Base-by-base conservation (phyloP, 2,888 invertebrate species). In the Pharmacophagus antenor region DNA sequence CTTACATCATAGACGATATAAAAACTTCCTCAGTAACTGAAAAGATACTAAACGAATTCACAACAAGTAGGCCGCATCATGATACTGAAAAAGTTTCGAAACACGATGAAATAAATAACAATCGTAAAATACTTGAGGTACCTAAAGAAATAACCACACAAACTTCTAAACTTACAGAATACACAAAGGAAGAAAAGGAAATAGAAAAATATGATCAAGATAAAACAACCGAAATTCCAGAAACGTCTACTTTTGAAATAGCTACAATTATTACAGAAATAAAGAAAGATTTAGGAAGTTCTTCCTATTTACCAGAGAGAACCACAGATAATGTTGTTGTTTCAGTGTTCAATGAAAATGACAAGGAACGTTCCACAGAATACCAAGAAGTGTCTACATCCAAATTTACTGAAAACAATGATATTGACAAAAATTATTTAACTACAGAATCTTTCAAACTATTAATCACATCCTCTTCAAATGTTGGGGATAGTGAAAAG, bases 21-120 rank as follows among this genome's bases (percentile, higher is more conserved):
- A 58, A 53, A 57, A 58, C 48, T 52, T 56, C 65, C 25, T 55
- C 58, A 48, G 25, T 57, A 47, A 49, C 52, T 18, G 56, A 15
- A 22, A 42, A 51, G 20, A 57, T 61, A 17, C 25, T 51, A 0
- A 49, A 62, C 25, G 46, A 46, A 15, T 46, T 25, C 12, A 46
- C 46, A 18, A 23, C 52, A 15, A 49, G 61, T 37, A 22, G 20
- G 15, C 51, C 60, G 3, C 51, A 56, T 10, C 8, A 47, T 6
- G 12, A 44, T 0, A 51, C 50, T 2, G 67, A 63, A 6, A 58
- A 10, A 8, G 41, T n/a, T n/a, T n/a, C n/a, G 1, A 52, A 47
- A 20, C 48, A 61, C 23, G 49, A 23, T 22, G 56, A 60, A 23
- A 41, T 56, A 21, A 55, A 49, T 18, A 56, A 59, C 12, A 49